Evolutionary conservation across 2,797 vertebrate genomes (phyloP).

Genomic region (Parambassis ranga): DNA sequence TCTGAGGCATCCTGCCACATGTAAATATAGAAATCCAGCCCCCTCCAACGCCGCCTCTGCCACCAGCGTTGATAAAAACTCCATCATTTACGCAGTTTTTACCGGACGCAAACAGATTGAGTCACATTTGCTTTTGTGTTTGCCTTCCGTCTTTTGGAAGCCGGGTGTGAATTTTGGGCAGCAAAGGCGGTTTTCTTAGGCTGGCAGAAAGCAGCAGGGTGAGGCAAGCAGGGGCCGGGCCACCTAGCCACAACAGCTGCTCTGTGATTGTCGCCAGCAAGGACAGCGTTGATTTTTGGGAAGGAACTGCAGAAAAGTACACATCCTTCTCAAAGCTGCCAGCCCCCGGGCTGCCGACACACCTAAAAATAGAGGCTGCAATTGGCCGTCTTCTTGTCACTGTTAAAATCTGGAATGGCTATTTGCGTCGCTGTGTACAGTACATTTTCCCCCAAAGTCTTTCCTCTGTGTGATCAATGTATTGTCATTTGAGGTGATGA

Average conservation of each 20-base stretch:
- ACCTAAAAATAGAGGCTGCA: slow-evolving; percentile 80
- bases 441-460: not conserved
- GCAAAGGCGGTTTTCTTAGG: slow-evolving; percentile 29
- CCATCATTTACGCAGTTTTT: slow-evolving; percentile 51
- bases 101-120: slow-evolving; percentile 48
- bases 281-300: slow-evolving; percentile 81
- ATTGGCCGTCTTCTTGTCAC: slow-evolving; percentile 69
- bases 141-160: slow-evolving; percentile 58
- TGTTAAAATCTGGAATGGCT: slow-evolving; percentile 61
- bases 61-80: slow-evolving; percentile 55
- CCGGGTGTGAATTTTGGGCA: slow-evolving; percentile 64
- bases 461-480: slow-evolving; percentile 45
- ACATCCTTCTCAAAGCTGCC: slow-evolving; percentile 81
- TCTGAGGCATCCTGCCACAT: slow-evolving; percentile 56
- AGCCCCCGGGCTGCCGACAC: slow-evolving; percentile 53
- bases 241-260: slow-evolving; percentile 82
- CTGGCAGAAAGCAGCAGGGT: slow-evolving; percentile 61
- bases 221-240: slow-evolving; percentile 58
- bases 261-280: slow-evolving; percentile 77
- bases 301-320: slow-evolving; percentile 84
- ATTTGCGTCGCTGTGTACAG: slow-evolving; percentile 53
- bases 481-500: slow-evolving; percentile 66
- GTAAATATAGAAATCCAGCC: slow-evolving; percentile 53
- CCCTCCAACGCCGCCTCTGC: slow-evolving; percentile 8
- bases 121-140: slow-evolving; percentile 53